Percentiles rank a stretch among this genome's conserved stretches.
phyloP scores from a whole-genome alignment of 2,888 invertebrate species.

The Zeuzera pyrina region DNA sequence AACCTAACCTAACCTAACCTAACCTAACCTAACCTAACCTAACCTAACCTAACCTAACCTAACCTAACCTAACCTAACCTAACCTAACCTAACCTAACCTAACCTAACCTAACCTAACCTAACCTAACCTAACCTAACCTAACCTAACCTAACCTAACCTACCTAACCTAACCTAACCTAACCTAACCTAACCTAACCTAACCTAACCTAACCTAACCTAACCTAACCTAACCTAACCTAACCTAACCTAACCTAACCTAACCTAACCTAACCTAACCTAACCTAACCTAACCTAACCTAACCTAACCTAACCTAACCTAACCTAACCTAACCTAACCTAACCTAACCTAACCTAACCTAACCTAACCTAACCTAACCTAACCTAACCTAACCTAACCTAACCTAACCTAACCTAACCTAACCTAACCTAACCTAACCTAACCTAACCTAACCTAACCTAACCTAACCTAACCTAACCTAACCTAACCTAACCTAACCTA shows the following conservation, averaged over 20 bases:
- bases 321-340: conserved; percentile 15
- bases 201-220: conserved; percentile 13
- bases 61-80: too few species aligned
- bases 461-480: conserved; percentile 17
- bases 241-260: conserved; percentile 7
- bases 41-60: too few species aligned
- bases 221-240: conserved; percentile 6
- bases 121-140: too few species aligned
- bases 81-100: too few species aligned
- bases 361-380: conserved; percentile 13
- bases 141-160: conserved; percentile 10
- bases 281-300: conserved; percentile 12
- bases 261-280: conserved; percentile 11
- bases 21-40: too few species aligned
- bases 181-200: conserved; percentile 5
- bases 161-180: conserved; percentile 3
- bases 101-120: too few species aligned
- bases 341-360: conserved; percentile 13
- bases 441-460: conserved; percentile 7
- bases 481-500: conserved; percentile 13
- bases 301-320: conserved; percentile 12
- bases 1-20: too few species aligned
- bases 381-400: conserved; percentile 13
- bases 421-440: conserved; percentile 13
- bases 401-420: conserved; percentile 13